Evolutionary conservation across 2,797 vertebrate species (phyloP).

Genomic region (Parauchenoglanis punctatus): DNA sequence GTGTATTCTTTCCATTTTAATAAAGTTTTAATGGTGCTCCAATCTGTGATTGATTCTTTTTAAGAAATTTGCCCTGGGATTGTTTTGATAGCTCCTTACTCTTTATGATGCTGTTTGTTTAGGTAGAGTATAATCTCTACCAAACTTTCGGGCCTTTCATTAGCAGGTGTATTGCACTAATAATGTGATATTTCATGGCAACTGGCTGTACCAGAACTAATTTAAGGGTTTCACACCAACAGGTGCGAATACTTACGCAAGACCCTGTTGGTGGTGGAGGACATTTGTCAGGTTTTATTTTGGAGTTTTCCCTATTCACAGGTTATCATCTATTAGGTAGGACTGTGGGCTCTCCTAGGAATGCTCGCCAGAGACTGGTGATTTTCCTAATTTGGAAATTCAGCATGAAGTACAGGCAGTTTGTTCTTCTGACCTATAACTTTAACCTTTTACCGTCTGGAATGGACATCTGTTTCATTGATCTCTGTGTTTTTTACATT

Average conservation of each 20-base stretch:
- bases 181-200: background rate
- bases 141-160: background rate
- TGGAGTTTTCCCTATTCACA: background rate
- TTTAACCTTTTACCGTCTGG: background rate
- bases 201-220: background rate
- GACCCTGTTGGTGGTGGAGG: background rate
- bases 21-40: background rate
- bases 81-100: background rate
- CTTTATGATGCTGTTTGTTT: background rate
- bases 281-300: background rate
- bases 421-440: background rate
- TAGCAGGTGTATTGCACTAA: background rate
- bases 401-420: background rate
- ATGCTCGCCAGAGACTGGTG: slow-evolving; percentile 6
- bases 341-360: slow-evolving; percentile 4
- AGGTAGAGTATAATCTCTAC: background rate
- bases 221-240: background rate
- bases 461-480: background rate
- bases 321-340: background rate
- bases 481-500: background rate
- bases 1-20: background rate
- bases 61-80: background rate
- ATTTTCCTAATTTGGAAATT: slow-evolving; percentile 5
- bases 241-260: background rate
- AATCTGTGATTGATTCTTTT: background rate